phyloP scores from a whole-genome alignment of 2,113 vertebrate species.

The Forbesichthys papilliferus region DNA sequence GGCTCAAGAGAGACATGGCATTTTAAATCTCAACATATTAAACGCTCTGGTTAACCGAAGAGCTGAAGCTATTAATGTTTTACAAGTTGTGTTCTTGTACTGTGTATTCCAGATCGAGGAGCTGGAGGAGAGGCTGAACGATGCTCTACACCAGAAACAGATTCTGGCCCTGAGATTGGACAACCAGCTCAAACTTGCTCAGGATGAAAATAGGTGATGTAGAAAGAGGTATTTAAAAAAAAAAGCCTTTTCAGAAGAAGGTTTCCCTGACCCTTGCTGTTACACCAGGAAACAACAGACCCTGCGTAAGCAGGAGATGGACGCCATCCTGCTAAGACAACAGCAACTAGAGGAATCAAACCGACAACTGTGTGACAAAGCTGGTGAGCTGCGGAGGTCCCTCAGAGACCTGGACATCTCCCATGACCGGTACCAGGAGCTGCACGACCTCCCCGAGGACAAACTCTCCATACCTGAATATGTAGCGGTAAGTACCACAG shows the following conservation, averaged over 20 bases:
- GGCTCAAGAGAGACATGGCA: not conserved
- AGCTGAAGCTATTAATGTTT: not conserved
- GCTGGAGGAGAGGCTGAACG: constrained; percentile 91
- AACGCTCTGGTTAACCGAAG: not conserved
- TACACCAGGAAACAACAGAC: constrained; percentile 87
- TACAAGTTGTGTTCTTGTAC: constrained; percentile 6
- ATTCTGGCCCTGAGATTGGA: constrained; percentile 89
- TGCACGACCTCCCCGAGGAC: constrained; percentile 86
- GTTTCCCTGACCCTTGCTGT: constrained; percentile 28
- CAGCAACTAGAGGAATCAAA: constrained; percentile 94
- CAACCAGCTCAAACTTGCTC: constrained; percentile 87
- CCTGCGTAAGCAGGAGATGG: constrained; percentile 94
- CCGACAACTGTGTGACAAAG: constrained; percentile 85
- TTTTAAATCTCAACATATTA: not conserved
- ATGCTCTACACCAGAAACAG: constrained; percentile 92
- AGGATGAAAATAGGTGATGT: constrained; percentile 90
- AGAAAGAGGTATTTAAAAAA: not conserved
- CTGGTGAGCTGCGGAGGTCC: constrained; percentile 86
- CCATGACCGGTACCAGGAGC: constrained; percentile 82
- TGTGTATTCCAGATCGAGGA: constrained; percentile 84
- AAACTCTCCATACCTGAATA: constrained; percentile 92
- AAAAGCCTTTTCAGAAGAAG: not conserved
- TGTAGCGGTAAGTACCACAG: constrained; percentile 82
- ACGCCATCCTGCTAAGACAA: constrained; percentile 87
- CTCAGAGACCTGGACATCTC: constrained; percentile 88